These are phyloP conservation scores for Trissoscelio sp. DNA, from an alignment of 2,888 invertebrate species.

Conservation along the genomic window DNA sequence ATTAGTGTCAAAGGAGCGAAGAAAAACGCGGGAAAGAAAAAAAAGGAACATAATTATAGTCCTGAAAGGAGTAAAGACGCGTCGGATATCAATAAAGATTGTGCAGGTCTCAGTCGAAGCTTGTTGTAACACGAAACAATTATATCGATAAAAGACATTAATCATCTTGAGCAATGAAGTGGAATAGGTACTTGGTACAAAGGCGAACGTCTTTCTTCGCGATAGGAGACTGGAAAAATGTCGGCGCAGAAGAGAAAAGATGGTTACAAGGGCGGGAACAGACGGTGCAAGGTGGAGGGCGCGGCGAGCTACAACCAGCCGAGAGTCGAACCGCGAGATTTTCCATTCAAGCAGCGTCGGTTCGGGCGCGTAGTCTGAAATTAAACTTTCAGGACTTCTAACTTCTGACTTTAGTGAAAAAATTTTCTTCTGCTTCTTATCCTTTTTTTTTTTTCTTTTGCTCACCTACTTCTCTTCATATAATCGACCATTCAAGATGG, in stretches of 20 bases:
- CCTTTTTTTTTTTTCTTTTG: slow-evolving; percentile 24
- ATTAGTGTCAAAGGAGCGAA: background rate
- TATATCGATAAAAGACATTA: slow-evolving; percentile 68
- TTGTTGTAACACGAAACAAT: slow-evolving; percentile 64
- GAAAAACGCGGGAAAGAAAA: background rate
- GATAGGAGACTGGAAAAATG: slow-evolving; percentile 67
- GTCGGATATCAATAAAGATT: slow-evolving; percentile 52
- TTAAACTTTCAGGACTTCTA: slow-evolving; percentile 70
- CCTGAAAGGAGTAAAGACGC: slow-evolving; percentile 29
- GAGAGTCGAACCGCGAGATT: slow-evolving; percentile 65
- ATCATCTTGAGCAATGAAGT: slow-evolving; percentile 66
- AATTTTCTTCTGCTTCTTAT: slow-evolving; percentile 49
- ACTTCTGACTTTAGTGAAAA: slow-evolving; percentile 68
- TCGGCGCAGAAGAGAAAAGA: slow-evolving; percentile 47
- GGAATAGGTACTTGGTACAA: slow-evolving; percentile 63
- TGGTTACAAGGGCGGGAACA: slow-evolving; percentile 51
- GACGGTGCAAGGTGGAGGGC: slow-evolving; percentile 12
- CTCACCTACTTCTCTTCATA: slow-evolving; percentile 48
- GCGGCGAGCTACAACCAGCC: no score
- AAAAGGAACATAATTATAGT: slow-evolving; percentile 19
- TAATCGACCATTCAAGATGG: slow-evolving; percentile 54
- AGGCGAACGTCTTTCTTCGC: slow-evolving; percentile 64
- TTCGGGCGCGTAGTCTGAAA: slow-evolving; percentile 63
- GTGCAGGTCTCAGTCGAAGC: slow-evolving; percentile 28
- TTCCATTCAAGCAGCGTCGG: slow-evolving; percentile 69